Base-by-base conservation (phyloP, 2,888 invertebrate species). In the Sminthurides aquaticus region DNA sequence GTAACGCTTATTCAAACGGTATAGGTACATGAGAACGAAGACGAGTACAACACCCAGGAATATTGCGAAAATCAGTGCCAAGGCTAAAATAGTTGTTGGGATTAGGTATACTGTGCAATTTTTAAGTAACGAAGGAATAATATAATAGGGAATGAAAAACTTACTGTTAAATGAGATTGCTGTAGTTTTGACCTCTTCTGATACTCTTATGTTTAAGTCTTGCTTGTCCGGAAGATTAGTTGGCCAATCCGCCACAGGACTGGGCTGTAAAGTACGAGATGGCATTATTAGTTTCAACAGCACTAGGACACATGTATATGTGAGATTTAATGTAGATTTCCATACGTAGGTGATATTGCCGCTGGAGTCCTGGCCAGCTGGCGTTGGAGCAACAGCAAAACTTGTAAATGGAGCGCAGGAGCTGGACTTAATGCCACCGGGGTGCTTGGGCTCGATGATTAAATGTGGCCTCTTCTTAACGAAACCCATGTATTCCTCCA, bases 401-500 rank as follows among this genome's bases (percentile, higher is more conserved):
- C 68, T 67, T 24, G 82, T 89, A 76, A 92, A 91, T 1, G 88
- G 84, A 5, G 90, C 89, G 78, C 92, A 92, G 75, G 90, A 90
- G 0, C 90, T 90, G 76, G 90, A 90, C 66, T 91, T 82, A 0
- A 92, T 88, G 0, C 92, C 92, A 74, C 88, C 88, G 1, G 90
- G 87, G 77, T 90, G 90, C 15, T 90, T 88, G n/a, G 90, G 91
- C 65, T 90, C 87, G 25, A 92, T 89, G 72, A 89, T 89, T 77
- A 91, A 89, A 25, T 89, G 86, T 62, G 88, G 89, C 18, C 87
- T 86, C 75, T 89, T 88, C 62, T 70, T 74, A 2, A 90, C 90
- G 78, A 90, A 91, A n/a, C 91, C 79, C 91, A 92, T 91, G 78
- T 92, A 92, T 76, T 92, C 92, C 78, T 92, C 91, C 57, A 93